phyloP scores from a whole-genome alignment of 1,140 invertebrate species.

The Formica exsecta region DNA sequence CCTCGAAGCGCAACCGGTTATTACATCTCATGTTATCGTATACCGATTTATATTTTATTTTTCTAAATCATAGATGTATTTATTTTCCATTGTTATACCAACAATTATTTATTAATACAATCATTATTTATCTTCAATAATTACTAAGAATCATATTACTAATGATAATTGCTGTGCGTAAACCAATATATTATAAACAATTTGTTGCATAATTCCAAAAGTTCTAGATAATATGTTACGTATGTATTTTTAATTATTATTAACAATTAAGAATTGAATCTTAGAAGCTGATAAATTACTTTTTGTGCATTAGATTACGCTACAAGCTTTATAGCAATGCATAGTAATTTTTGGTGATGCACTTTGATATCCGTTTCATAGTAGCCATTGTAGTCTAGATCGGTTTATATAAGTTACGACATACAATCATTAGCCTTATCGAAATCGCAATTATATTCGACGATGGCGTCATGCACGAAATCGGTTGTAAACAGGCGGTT shows the following conservation, averaged over 20 bases:
- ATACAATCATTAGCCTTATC: constrained; percentile 64
- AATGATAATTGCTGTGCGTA: background rate
- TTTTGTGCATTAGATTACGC: background rate
- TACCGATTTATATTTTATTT: background rate
- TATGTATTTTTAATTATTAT: background rate
- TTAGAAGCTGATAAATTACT: background rate
- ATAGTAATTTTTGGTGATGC: background rate
- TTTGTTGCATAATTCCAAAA: background rate
- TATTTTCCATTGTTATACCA: background rate
- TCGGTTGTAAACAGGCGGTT: constrained; percentile 71
- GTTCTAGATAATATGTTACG: background rate
- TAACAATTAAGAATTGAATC: background rate
- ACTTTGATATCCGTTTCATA: background rate
- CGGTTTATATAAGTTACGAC: constrained; percentile 25
- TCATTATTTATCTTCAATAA: background rate
- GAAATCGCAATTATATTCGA: constrained; percentile 62
- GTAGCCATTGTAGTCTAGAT: background rate
- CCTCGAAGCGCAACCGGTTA: background rate
- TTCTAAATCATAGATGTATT: background rate
- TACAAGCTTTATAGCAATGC: background rate
- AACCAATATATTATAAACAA: background rate
- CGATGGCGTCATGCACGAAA: constrained; percentile 48
- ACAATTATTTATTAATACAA: background rate
- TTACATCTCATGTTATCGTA: background rate
- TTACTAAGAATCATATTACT: background rate